A percentile compares a stretch with the other conserved stretches of the same genome.
Conservation (phyloP, 1,140 invertebrate genomes). For the Lucilia sericata region DNA sequence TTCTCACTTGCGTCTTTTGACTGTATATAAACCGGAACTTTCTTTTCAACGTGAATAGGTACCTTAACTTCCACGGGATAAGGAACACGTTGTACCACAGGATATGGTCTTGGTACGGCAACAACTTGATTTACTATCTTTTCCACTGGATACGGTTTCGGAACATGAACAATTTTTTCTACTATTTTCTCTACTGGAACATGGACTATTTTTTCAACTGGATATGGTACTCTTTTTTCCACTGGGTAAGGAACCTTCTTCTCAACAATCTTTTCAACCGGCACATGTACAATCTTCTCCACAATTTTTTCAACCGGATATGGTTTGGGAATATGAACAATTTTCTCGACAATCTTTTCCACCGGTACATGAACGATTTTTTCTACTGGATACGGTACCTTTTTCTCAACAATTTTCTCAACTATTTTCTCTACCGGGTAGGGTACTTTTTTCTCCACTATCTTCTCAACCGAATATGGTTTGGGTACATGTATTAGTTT, state of each 20-base stretch:
- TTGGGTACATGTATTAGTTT: constrained; percentile 56
- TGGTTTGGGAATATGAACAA: constrained; percentile 68
- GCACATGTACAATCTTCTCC: constrained; percentile 69
- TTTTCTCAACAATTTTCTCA: constrained; percentile 63
- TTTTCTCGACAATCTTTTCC: constrained; percentile 65
- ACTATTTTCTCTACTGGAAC: constrained; percentile 67
- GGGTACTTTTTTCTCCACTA: constrained; percentile 62
- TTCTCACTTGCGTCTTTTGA: constrained; percentile 50
- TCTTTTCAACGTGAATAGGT: constrained; percentile 69
- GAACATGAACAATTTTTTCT: constrained; percentile 70
- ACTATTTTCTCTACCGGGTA: constrained; percentile 70
- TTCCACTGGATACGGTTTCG: constrained; percentile 64
- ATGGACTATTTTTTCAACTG: constrained; percentile 64
- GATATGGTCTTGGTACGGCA: constrained; percentile 71
- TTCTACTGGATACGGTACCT: constrained; percentile 70
- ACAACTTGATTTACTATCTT: constrained; percentile 71
- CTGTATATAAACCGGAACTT: constrained; percentile 66
- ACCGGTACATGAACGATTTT: constrained; percentile 67
- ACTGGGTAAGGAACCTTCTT: constrained; percentile 75
- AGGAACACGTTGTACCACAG: constrained; percentile 70
- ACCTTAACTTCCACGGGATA: constrained; percentile 70
- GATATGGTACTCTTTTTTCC: constrained; percentile 66
- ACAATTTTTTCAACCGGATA: constrained; percentile 62
- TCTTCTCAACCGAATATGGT: constrained; percentile 59
- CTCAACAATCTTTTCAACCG: constrained; percentile 69